Base-by-base conservation (phyloP, 2,797 vertebrate species). In the Phylloscopus collybita region DNA sequence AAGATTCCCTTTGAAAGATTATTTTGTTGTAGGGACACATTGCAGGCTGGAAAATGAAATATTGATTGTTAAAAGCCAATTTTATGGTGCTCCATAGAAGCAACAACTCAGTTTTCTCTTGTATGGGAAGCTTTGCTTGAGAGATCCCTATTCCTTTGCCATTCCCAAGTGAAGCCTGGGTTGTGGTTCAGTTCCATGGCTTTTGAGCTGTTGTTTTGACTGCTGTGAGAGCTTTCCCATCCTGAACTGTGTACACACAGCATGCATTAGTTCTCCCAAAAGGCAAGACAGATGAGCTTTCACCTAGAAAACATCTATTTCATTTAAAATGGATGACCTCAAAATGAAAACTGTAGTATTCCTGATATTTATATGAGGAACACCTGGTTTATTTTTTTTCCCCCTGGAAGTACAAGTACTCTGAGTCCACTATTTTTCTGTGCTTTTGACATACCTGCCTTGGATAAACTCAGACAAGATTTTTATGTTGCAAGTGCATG, bases 1-100 rank as follows among this genome's bases (percentile, higher is more conserved):
- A 90, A 54, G 38, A 54, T 47, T 45, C 23, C 30, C 11, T 69
- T 38, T 34, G 44, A 40, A 53, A 72, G 59, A 13, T 16, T 32
- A 4, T 16, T 50, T 27, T 82, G 19, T 30, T 92, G 64, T 25
- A 62, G 71, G 53, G 26, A 27, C 14, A 13, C 0, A 0, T 9
- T 51, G 4, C 13, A 9, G 65, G 73, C 73, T 86, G 57, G 59
- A 40, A 71, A 87, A 64, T 40, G 15, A 64, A 88, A 64, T 76
- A 16, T 2, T 45, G 11, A 13, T 67, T 65, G 40, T 51, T 86
- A 26, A 67, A 88, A 90, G 27, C 14, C 14, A 27, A 4, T 40
- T 88, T 89, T 16, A 5, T 14, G 18, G 22, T 61, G 29, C 14
- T 82, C 8, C 4, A 2, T 64, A 19, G 17, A 45, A 80, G 16